Evolutionary conservation across 2,888 invertebrate genomes (phyloP), one percentile per base, ranked within the genome.

Genomic region (Tillus elongatus): DNA sequence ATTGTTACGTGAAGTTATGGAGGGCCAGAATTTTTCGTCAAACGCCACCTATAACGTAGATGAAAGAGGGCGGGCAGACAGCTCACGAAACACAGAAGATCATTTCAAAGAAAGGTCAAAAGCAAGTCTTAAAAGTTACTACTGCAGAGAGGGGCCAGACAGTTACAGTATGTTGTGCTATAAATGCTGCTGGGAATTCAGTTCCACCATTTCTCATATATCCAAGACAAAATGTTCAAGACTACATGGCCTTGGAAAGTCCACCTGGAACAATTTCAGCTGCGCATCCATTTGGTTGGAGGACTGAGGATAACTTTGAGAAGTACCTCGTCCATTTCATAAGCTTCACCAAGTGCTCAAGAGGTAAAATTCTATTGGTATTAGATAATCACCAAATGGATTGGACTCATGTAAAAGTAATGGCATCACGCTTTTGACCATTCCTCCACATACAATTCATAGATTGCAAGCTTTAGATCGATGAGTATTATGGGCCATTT

Each of bases 181-280:
- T 42, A 34, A 42, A 41, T 35, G 41, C 31, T 34, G 36, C 36
- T 26, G 39, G 36, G 24, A 42, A 42, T 39, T 36, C 36, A 29
- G 36, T 39, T 36, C 36, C 42, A 30, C 36, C 33, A 30, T 30
- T 11, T 13, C 13, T 30, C 13, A 30, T 30, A 30, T 30, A 37
- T 34, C 37, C 37, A n/a, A 36, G 39, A 27, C 37, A 33, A 28
- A 34, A 36, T 29, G 31, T 32, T 13, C 30, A 4, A 30, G 40
- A 42, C 30, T 42, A 44, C 42, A 38, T 42, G 42, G 40, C 26
- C 31, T 34, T n/a, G n/a, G 39, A 42, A 36, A 36, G 40, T 37
- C 38, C 46, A 36, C 37, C 44, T 40, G 44, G 40, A 16, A 44
- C 42, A 40, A 35, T 32, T 38, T 38, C 38, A 39, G 42, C 36